Evolutionary conservation across 2,888 invertebrate species (phyloP).

Genomic region (Chloroclysta siterata): DNA sequence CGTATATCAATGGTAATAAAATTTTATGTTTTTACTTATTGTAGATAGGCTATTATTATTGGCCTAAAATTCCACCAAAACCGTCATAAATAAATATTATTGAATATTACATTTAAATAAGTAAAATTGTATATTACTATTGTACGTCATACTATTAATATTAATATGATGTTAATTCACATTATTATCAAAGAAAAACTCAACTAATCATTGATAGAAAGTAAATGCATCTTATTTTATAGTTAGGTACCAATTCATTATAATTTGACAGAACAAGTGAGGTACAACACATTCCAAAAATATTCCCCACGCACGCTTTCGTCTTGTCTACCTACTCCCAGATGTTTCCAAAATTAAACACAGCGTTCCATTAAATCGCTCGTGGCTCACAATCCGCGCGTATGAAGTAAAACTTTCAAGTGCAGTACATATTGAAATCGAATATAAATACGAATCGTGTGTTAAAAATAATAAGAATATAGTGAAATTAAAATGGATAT

Average conservation of each 20-base stretch:
- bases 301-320: slow-evolving; percentile 52
- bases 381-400: slow-evolving; percentile 64
- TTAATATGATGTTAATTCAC: no score
- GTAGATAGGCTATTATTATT: no score
- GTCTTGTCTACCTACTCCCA: slow-evolving; percentile 61
- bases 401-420: slow-evolving; percentile 62
- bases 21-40: neutral
- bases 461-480: slow-evolving; percentile 42
- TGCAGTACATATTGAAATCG: slow-evolving; percentile 43
- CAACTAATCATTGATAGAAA: no score
- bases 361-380: slow-evolving; percentile 71
- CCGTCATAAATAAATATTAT: no score
- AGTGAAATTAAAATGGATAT: slow-evolving; percentile 84
- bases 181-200: no score
- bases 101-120: no score
- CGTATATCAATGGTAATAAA: slow-evolving; percentile 18
- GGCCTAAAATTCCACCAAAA: no score
- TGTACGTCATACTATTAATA: no score
- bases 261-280: slow-evolving; percentile 1
- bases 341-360: slow-evolving; percentile 81
- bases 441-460: slow-evolving; percentile 52
- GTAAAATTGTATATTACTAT: no score
- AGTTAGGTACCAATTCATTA: no score
- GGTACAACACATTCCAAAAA: slow-evolving; percentile 54
- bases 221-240: no score